Evolutionary conservation across 2,113 vertebrate genomes (phyloP).

Genomic region (Dendropsophus ebraccatus): DNA sequence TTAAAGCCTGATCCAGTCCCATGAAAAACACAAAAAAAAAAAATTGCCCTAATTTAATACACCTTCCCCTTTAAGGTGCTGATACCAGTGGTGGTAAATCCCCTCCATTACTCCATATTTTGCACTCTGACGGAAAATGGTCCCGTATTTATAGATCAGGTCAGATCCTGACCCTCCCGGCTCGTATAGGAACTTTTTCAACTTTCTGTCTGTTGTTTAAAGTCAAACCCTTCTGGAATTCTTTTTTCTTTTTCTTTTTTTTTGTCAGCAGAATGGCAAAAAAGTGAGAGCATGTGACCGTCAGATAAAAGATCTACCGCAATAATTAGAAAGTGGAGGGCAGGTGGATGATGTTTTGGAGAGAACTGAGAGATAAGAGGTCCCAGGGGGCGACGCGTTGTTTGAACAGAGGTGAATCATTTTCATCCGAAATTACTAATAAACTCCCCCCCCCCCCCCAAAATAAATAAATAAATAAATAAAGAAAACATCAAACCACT

Average conservation of each 20-base stretch:
- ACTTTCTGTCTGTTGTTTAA: conserved; percentile 79
- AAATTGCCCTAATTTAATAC: too few species aligned
- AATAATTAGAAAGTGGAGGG: conserved; percentile 70
- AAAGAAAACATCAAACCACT: conserved; percentile 65
- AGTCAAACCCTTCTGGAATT: conserved; percentile 79
- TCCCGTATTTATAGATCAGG: conserved; percentile 81
- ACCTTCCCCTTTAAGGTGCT: not conserved
- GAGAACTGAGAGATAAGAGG: conserved; percentile 77
- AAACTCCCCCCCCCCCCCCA: conserved; percentile 67
- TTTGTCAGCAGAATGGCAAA: conserved; percentile 65
- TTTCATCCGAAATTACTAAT: conserved; percentile 70
- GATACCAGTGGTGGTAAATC: not conserved
- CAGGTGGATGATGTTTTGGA: conserved; percentile 75
- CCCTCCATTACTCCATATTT: conserved; percentile 47
- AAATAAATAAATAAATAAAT: too few species aligned
- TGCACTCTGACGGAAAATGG: conserved; percentile 72
- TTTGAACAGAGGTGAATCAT: conserved; percentile 73
- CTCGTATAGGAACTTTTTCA: conserved; percentile 81
- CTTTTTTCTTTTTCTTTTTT: conserved; percentile 60
- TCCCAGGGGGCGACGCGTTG: conserved; percentile 72
- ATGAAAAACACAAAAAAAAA: too few species aligned
- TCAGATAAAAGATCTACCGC: conserved; percentile 77
- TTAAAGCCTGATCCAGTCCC: too few species aligned
- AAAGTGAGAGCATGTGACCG: conserved; percentile 75
- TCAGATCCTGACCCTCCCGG: conserved; percentile 76